These are phyloP conservation scores for Pelobates fuscus DNA, from an alignment of 2,113 vertebrate species.

Conservation along the genomic window DNA sequence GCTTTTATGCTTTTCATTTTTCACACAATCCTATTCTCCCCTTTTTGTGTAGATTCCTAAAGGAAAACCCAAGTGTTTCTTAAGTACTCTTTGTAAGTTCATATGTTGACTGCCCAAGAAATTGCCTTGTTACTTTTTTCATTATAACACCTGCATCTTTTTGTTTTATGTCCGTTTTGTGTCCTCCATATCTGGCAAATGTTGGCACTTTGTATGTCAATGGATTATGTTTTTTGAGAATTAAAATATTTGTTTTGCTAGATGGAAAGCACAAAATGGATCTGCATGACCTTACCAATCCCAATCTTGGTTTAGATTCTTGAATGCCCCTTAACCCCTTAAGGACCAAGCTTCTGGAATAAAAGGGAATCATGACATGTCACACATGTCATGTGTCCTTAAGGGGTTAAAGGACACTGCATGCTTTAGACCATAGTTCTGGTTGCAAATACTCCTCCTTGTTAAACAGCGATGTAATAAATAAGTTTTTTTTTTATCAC, in stretches of 20 bases:
- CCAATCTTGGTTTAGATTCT: too few species aligned
- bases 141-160: conserved; percentile 27
- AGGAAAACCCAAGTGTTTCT: conserved; percentile 84
- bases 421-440: too few species aligned
- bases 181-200: background rate
- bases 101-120: conserved; percentile 57
- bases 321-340: too few species aligned
- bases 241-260: background rate
- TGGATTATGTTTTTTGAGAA: background rate
- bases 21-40: conserved; percentile 75
- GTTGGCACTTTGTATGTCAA: background rate
- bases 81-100: conserved; percentile 95
- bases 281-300: conserved; percentile 3
- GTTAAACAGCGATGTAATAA: too few species aligned
- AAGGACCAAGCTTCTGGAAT: too few species aligned
- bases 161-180: background rate
- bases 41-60: conserved; percentile 92
- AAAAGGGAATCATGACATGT: too few species aligned
- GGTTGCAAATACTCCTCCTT: too few species aligned
- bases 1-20: conserved; percentile 61
- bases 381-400: too few species aligned
- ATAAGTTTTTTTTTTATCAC: too few species aligned
- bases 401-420: too few species aligned
- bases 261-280: background rate
- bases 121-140: conserved; percentile 1